Evolutionary conservation across 2,113 vertebrate genomes (phyloP).

Genomic region (Herpetotheres cachinnans): DNA sequence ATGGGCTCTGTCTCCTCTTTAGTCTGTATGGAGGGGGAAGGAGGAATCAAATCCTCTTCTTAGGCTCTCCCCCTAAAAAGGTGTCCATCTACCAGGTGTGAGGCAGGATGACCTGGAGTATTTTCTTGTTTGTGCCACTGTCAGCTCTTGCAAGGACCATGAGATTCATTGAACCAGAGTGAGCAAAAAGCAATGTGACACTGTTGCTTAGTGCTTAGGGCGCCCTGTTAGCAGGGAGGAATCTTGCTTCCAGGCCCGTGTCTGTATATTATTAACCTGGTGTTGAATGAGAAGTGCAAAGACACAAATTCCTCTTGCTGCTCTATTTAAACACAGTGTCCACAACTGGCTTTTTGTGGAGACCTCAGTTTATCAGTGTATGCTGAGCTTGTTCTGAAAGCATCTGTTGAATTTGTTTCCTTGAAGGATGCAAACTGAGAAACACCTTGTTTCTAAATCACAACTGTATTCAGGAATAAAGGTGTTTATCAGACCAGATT

Average conservation of each 20-base stretch:
- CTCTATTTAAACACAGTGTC: neutral
- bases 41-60: neutral
- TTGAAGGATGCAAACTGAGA: neutral
- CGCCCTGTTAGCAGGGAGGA: neutral
- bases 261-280: slow-evolving; percentile 22
- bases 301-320: neutral
- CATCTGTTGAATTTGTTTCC: neutral
- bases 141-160: neutral
- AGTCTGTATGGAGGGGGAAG: neutral
- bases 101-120: neutral
- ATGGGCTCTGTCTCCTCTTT: neutral
- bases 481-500: neutral
- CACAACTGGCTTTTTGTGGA: neutral
- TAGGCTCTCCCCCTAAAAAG: neutral
- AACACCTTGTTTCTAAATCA: neutral
- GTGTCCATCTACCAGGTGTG: neutral
- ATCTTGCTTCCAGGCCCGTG: neutral
- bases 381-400: neutral
- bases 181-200: neutral
- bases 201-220: neutral
- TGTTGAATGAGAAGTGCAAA: neutral
- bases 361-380: neutral
- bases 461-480: neutral
- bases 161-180: neutral
- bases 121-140: neutral